These are phyloP conservation scores for Rousettus madagascariensis DNA, from an alignment of 2,797 vertebrate species.

Conservation along the genomic window DNA sequence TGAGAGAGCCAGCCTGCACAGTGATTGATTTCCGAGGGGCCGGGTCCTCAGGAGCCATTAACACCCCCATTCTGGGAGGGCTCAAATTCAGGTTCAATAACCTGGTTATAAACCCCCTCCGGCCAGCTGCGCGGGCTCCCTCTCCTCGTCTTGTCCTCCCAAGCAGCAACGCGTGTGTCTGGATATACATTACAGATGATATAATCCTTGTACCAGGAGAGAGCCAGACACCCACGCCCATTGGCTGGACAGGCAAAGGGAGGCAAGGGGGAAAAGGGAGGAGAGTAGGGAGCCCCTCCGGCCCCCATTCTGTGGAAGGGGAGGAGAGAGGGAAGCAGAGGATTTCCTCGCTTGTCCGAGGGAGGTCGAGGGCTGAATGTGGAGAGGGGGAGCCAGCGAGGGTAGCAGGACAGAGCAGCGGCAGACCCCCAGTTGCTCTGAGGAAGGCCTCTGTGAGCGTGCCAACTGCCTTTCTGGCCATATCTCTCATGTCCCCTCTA, in stretches of 20 bases:
- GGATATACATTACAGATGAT: constrained; percentile 48
- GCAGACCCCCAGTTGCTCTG: too few species aligned
- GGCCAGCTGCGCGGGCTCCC: not conserved
- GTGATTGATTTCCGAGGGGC: not conserved
- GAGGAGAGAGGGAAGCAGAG: not conserved
- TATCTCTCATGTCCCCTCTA: not conserved
- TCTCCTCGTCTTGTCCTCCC: constrained; percentile 10
- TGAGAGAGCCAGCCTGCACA: not conserved
- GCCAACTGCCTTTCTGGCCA: not conserved
- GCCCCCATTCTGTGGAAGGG: not conserved
- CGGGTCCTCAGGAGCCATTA: not conserved
- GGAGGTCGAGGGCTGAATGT: not conserved
- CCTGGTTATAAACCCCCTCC: constrained; percentile 20
- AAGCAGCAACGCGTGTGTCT: not conserved
- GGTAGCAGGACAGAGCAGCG: not conserved
- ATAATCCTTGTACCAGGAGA: constrained; percentile 27
- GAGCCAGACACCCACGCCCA: not conserved
- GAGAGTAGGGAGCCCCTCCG: not conserved
- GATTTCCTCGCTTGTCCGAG: constrained; percentile 43
- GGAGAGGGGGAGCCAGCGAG: not conserved
- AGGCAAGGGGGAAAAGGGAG: not conserved
- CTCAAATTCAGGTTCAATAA: constrained; percentile 54
- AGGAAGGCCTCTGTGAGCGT: constrained; percentile 1
- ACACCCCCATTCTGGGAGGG: not conserved
- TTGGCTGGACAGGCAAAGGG: constrained; percentile 36